A percentile compares a stretch with the other conserved stretches of the same genome.
These are phyloP conservation scores for Vireo altiloquus DNA, from an alignment of 2,113 vertebrate species.

Conservation along the genomic window DNA sequence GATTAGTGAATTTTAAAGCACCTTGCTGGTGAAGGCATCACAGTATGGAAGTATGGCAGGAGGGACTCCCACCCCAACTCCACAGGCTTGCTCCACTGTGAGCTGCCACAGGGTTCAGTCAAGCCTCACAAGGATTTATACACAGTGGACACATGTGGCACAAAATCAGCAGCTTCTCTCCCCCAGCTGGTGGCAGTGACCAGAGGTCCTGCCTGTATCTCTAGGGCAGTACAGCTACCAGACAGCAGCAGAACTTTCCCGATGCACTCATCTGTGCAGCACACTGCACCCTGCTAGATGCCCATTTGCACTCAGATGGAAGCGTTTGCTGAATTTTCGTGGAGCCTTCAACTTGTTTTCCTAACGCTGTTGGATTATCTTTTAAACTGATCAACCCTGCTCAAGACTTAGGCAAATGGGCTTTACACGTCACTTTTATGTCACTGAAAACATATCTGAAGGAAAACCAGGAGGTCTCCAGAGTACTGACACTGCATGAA, in stretches of 20 bases:
- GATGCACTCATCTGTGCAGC: fast-evolving
- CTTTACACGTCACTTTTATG: neutral
- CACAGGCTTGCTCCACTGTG: neutral
- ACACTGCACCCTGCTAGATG: too few relatives aligned
- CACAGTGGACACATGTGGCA: fast-evolving
- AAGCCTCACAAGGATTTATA: neutral
- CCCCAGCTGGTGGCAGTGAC: neutral
- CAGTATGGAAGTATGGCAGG: fast-evolving
- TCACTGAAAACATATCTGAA: neutral
- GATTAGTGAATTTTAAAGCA: neutral
- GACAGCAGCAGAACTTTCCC: neutral
- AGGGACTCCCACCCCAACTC: fast-evolving
- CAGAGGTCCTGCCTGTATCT: neutral
- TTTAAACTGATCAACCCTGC: neutral
- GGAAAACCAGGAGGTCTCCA: neutral
- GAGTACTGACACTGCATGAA: neutral
- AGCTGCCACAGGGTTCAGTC: fast-evolving
- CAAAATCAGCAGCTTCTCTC: neutral
- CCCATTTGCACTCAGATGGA: neutral
- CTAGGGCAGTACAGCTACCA: neutral
- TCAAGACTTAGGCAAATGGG: neutral
- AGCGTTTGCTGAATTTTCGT: neutral
- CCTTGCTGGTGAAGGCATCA: neutral
- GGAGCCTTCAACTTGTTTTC: neutral
- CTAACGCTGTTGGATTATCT: neutral